These are phyloP conservation scores for Drosophila ustulata DNA, from an alignment of 2,888 invertebrate genomes.

Conservation along the genomic window DNA sequence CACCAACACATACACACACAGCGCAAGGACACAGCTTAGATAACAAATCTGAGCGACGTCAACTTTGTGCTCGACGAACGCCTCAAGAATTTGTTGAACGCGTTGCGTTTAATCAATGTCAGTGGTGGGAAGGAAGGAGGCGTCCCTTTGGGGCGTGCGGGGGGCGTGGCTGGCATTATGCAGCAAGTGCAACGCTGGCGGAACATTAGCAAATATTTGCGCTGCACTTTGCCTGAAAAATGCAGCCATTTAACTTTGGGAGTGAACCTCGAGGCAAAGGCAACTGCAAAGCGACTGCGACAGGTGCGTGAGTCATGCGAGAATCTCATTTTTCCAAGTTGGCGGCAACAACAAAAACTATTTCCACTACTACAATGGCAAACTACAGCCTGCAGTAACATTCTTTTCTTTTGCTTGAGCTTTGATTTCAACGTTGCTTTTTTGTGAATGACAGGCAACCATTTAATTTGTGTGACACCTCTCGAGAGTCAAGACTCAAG, in stretches of 20 bases:
- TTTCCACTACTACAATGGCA: conserved; percentile 9
- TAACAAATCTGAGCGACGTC: conserved; percentile 63
- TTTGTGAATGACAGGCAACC: conserved; percentile 47
- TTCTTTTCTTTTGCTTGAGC: conserved; percentile 13
- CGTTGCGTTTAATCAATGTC: conserved; percentile 72
- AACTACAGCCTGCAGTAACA: conserved; percentile 12
- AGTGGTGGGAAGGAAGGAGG: conserved; percentile 7
- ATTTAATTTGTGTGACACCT: conserved; percentile 68
- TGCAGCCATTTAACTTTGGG: conserved; percentile 64
- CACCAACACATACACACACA: neutral
- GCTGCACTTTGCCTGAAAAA: conserved; percentile 74
- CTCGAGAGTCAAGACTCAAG: conserved; percentile 26
- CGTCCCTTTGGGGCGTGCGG: neutral
- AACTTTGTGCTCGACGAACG: conserved; percentile 49
- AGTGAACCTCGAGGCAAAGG: conserved; percentile 14
- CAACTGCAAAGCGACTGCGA: conserved; percentile 16
- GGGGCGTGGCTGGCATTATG: conserved; percentile 48
- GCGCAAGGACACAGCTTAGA: conserved; percentile 20
- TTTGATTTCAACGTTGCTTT: neutral
- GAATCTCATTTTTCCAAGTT: conserved; percentile 59
- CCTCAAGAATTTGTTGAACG: conserved; percentile 73
- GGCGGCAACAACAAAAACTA: conserved; percentile 11
- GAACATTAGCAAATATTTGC: conserved; percentile 81
- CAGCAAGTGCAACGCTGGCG: conserved; percentile 24
- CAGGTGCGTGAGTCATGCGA: conserved; percentile 69